Percentiles rank a stretch among this genome's conserved stretches.
Conservation (phyloP, 2,888 invertebrate genomes). For the Heteromyza rotundicornis region DNA sequence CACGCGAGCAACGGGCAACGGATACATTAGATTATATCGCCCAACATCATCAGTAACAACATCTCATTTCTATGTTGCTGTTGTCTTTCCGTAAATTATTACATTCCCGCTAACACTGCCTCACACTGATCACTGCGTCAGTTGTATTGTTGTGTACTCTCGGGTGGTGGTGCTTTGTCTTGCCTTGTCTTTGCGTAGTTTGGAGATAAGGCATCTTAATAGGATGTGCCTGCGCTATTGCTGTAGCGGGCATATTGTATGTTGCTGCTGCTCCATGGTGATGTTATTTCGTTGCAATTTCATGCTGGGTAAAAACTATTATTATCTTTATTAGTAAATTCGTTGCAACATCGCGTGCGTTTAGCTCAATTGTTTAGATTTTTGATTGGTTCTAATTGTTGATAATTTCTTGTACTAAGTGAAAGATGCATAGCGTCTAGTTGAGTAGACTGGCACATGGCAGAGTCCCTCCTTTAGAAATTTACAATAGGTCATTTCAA, state of each 20-base stretch:
- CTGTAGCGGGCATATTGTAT: not conserved
- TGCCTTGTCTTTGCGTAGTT: slow-evolving; percentile 11
- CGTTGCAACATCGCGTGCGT: slow-evolving; percentile 21
- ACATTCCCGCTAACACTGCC: slow-evolving; percentile 24
- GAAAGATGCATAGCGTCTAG: too few species aligned
- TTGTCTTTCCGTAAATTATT: slow-evolving; percentile 18
- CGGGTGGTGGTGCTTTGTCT: slow-evolving; percentile 12
- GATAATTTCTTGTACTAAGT: slow-evolving; percentile 11
- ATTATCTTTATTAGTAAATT: slow-evolving; percentile 11
- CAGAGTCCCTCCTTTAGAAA: too few species aligned
- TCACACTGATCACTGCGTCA: not conserved
- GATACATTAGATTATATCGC: not conserved
- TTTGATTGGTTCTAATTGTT: slow-evolving; percentile 24
- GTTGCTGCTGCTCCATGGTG: not conserved
- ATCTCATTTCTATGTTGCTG: not conserved
- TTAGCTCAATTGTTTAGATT: slow-evolving; percentile 16
- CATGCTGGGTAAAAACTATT: not conserved
- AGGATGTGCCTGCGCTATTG: not conserved
- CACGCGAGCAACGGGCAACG: slow-evolving; percentile 18
- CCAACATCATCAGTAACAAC: slow-evolving; percentile 15
- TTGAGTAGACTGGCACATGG: too few species aligned
- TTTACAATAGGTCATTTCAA: too few species aligned
- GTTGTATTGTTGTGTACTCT: too few species aligned
- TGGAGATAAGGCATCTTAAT: slow-evolving; percentile 8
- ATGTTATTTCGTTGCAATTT: not conserved